Base-by-base conservation (phyloP, 2,113 vertebrate genomes). In the Podilymbus podiceps region DNA sequence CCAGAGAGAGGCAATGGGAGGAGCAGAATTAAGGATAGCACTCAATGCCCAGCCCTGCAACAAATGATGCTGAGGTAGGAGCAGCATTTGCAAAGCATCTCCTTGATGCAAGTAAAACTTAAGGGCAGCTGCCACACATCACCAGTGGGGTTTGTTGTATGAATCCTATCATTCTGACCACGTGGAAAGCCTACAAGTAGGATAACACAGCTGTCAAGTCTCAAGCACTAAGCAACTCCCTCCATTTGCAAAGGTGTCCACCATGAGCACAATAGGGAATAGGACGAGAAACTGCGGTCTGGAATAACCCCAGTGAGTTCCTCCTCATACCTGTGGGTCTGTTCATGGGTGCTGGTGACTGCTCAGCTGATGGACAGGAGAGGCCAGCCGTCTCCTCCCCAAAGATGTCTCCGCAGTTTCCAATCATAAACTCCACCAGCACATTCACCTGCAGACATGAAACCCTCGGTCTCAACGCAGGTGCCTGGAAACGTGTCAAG, bases 311-410 rank as follows among this genome's bases (percentile, higher is more conserved):
- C 42, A 42, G 11, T 16, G 31, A 8, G 18, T 31, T 12, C 16
- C 20, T 67, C 38, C 24, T 53, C 15, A 2, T 25, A 74, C 19
- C 12, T 33, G 19, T 30, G 23, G 12, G 15, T 73, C 3, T 13
- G 2, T 33, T 17, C 11, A 3, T 8, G 18, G 12, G 21, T 1
- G 1, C 33, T 42, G 16, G 3, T 0, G 1, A 16, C 12, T 46
- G 15, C 66, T 64, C 1, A 1, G 27, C 63, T 47, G 10, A 9
- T 2, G 13, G 44, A 8, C 16, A 18, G 53, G 27, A 59, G 4
- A 9, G 15, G 64, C 25, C 42, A 44, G 4, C 15, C 14, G 6
- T 28, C 44, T 52, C 64, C 35, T 64, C 12, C 12, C 1, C 15
- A 35, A 50, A 66, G 6, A 59, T 30, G 18, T 50, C 16, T 5